Base-by-base conservation (phyloP, 2,797 vertebrate species). In the Heterohyrax brucei region DNA sequence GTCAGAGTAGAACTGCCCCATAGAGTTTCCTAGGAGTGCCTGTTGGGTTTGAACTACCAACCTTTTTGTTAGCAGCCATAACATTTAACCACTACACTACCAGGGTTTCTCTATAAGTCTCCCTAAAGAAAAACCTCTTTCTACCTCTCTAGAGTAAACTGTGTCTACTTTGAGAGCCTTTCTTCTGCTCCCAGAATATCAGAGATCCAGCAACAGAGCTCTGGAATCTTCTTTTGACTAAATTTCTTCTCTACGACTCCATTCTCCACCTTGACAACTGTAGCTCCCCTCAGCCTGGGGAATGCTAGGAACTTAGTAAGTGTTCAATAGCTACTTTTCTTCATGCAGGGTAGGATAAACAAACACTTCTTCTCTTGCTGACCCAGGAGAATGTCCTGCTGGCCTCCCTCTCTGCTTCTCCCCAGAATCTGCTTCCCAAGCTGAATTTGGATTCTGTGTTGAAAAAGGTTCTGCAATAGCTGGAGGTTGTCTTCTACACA, bases 391-490 rank as follows among this genome's bases (percentile, higher is more conserved):
- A 39, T n/a, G 33, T 16, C 30, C 66, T 59, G 0, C 5, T 87
- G 64, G 39, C 48, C 18, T 79, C 48, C n/a, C 30, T 87, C n/a
- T 28, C 39, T 87, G 62, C 75, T 48, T 70, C 61, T 68, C 16
- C 22, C 68, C 62, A 66, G 72, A 30, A 61, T 76, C 59, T 73
- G 18, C 66, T 96, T 79, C 62, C 46, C 75, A 91, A 56, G 66
- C 13, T 73, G 39, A 53, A 81, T 92, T 83, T 93, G 48, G 50
- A 85, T 82, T 90, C 22, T 79, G 22, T 46, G 19, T 30, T 80
- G 84, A 80, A 76, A 78, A 70, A 77, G 77, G 72, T 48, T 22
- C 85, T 21, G 0, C 46, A 56, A 44, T 19, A 87, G 53, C 66
- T 26, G 30, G 64, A 68, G 39, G 39, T 13, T 72, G 44, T 61